Evolutionary conservation across 1,140 invertebrate genomes (phyloP).

Genomic region (Drosophila suzukii): DNA sequence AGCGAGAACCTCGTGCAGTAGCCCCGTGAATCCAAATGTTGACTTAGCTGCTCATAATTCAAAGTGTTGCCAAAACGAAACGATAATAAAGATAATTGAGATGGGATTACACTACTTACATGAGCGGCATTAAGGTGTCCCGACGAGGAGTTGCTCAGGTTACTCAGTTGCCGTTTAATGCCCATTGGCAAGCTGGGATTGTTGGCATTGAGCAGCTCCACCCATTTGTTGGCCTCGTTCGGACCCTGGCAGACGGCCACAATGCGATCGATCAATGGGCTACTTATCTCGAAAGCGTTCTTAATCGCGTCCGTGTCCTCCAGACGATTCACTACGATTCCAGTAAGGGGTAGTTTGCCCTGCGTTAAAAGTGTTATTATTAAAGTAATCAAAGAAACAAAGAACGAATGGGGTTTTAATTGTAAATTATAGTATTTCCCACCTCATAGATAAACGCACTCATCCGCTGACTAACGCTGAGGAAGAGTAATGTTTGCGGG

Average conservation of each 20-base stretch:
- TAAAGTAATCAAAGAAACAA: background rate
- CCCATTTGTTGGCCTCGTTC: constrained; percentile 94
- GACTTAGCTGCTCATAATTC: constrained; percentile 61
- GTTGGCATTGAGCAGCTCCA: constrained; percentile 88
- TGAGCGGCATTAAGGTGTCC: constrained; percentile 84
- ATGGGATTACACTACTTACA: constrained; percentile 84
- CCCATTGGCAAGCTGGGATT: constrained; percentile 84
- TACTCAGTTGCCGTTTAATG: constrained; percentile 83
- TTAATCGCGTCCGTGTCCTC: constrained; percentile 92
- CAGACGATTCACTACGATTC: constrained; percentile 90
- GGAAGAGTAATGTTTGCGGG: constrained; percentile 93
- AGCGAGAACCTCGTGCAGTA: constrained; percentile 85
- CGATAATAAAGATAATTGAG: constrained; percentile 13
- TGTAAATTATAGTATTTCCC: constrained; percentile 42
- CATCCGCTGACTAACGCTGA: constrained; percentile 95
- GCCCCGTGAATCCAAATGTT: constrained; percentile 85
- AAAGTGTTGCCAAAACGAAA: constrained; percentile 33
- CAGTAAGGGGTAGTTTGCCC: constrained; percentile 95
- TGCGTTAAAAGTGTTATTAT: constrained; percentile 73
- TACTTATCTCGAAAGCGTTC: constrained; percentile 97
- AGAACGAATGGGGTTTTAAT: too few species aligned
- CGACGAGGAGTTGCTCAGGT: constrained; percentile 80
- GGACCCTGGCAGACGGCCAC: constrained; percentile 93
- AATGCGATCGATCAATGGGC: constrained; percentile 95
- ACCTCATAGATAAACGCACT: constrained; percentile 99